A percentile compares a stretch with the other conserved stretches of the same genome.
Evolutionary conservation across 1,140 invertebrate species (phyloP).

Genomic region (Brachionus asplanchnoidis): DNA sequence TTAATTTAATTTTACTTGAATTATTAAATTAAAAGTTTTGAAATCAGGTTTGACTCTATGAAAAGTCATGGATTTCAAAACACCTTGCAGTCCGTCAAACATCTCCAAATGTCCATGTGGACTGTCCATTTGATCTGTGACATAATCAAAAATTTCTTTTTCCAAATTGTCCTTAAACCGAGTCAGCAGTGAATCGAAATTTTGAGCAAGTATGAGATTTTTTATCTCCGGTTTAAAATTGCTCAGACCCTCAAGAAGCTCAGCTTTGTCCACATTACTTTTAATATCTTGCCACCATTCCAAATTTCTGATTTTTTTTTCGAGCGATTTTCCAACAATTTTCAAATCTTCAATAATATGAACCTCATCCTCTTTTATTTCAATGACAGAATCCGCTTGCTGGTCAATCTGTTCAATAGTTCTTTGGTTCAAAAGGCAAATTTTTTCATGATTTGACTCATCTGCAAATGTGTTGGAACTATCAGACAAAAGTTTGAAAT

Average conservation of each 20-base stretch:
- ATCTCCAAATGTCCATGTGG: neutral
- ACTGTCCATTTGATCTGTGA: neutral
- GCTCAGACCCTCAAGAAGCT: neutral
- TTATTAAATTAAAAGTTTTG: slow-evolving; percentile 1
- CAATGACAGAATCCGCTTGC: neutral
- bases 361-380: neutral
- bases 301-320: slow-evolving; percentile 8
- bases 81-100: neutral
- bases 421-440: neutral
- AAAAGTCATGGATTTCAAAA: slow-evolving; percentile 17
- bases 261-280: neutral
- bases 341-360: slow-evolving; percentile 32
- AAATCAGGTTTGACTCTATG: slow-evolving; percentile 14
- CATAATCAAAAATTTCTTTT: neutral
- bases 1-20: too few species aligned
- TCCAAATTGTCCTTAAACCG: neutral
- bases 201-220: slow-evolving; percentile 6
- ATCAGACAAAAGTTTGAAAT: neutral
- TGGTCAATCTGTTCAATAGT: neutral
- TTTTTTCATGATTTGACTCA: neutral
- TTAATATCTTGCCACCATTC: slow-evolving; percentile 42
- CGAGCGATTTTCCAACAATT: neutral
- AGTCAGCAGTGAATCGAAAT: neutral
- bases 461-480: neutral
- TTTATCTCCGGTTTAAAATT: slow-evolving; percentile 30